Evolutionary conservation across 2,113 vertebrate genomes (phyloP).

Genomic region (Pygoscelis adeliae): DNA sequence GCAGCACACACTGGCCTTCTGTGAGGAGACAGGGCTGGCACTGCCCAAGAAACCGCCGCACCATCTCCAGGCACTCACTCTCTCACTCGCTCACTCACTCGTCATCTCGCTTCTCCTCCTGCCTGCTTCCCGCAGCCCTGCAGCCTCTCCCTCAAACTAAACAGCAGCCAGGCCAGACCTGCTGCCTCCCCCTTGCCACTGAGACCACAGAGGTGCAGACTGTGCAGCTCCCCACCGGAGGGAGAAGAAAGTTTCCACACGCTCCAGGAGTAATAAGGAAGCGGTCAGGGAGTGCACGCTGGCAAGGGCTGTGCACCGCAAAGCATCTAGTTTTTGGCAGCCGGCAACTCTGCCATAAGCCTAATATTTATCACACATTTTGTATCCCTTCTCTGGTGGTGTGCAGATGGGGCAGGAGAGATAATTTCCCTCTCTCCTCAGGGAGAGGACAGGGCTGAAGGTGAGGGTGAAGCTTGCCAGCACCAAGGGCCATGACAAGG

Average conservation of each 20-base stretch:
- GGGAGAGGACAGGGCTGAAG: neutral
- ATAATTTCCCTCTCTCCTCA: too few species aligned
- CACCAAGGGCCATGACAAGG: neutral
- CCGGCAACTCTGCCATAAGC: neutral
- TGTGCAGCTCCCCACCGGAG: neutral
- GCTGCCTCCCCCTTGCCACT: neutral
- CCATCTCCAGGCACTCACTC: neutral
- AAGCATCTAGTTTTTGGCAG: neutral
- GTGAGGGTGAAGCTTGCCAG: neutral
- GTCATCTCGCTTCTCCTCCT: neutral
- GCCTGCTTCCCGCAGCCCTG: neutral
- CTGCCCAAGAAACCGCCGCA: neutral
- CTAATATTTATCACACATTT: neutral
- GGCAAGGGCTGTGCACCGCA: neutral
- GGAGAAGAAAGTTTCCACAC: constrained; percentile 4
- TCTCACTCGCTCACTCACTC: neutral
- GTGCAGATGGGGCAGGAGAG: neutral
- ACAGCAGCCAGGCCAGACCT: neutral
- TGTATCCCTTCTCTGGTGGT: neutral
- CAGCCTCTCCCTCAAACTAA: constrained; percentile 49
- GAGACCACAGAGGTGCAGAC: neutral
- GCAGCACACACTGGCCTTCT: neutral
- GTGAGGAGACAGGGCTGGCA: neutral
- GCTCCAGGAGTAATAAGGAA: neutral
- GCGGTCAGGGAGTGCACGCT: neutral